Evolutionary conservation across 2,797 vertebrate genomes (phyloP).

Genomic region (Enteromius treurensis): DNA sequence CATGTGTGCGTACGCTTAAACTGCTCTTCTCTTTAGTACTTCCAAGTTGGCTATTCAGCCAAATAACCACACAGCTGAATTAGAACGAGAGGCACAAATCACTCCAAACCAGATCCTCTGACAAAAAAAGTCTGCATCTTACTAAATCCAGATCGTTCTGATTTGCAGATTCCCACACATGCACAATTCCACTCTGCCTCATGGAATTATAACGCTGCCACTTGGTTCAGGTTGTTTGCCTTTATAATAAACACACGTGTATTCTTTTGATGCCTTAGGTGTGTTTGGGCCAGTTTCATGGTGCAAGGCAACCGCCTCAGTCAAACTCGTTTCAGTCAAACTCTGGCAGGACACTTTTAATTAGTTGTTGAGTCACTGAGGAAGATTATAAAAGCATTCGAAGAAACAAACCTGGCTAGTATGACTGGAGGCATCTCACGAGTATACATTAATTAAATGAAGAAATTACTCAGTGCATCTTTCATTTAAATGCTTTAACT

Average conservation of each 20-base stretch:
- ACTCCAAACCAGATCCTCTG: slow-evolving; percentile 20
- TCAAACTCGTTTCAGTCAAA: background rate
- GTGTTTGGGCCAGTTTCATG: slow-evolving; percentile 1
- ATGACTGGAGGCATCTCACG: background rate
- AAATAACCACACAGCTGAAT: slow-evolving; percentile 50
- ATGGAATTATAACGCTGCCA: background rate
- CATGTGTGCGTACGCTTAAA: slow-evolving; percentile 60
- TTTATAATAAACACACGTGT: background rate
- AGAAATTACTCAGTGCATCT: background rate
- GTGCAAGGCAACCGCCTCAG: slow-evolving; percentile 6
- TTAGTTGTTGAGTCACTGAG: background rate
- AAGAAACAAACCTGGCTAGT: background rate
- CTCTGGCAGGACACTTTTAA: background rate
- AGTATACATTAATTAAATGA: background rate
- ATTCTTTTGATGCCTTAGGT: background rate
- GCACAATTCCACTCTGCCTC: background rate
- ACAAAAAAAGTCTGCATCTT: slow-evolving; percentile 38
- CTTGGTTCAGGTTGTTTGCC: background rate
- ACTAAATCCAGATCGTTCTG: slow-evolving; percentile 40
- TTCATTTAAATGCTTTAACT: background rate
- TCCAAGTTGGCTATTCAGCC: slow-evolving; percentile 38
- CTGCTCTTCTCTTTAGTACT: slow-evolving; percentile 20
- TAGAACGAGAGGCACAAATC: slow-evolving; percentile 36
- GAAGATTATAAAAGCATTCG: background rate
- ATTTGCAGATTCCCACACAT: slow-evolving; percentile 15